Base-by-base conservation (phyloP, 2,113 vertebrate genomes). In the Cichladusa arquata region DNA sequence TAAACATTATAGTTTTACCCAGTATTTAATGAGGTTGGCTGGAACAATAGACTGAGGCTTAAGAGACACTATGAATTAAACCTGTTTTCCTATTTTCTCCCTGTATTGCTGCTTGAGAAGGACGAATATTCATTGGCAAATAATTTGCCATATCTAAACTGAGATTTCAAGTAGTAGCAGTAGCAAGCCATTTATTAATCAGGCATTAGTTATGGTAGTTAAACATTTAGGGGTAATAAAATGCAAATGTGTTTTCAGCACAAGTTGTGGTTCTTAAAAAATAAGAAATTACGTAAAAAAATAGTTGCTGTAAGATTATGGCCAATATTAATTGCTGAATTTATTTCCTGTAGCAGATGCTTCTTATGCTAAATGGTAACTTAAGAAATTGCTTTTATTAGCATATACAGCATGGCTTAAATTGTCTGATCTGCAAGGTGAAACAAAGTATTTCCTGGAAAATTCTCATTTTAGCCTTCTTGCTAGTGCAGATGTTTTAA, bases 271-370 rank as follows among this genome's bases (percentile, higher is more conserved):
- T 87, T 94, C 89, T 97, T 90, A 95, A 98, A 98, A 98, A 95
- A 72, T 76, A 96, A 79, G 86, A 96, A 96, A 87, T 95, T 96
- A 60, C 73, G 88, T 92, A 96, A 97, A 98, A 96, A 97, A 96
- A 97, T 64, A 69, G 92, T 97, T 97, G 97, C 77, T 85, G 92
- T 89, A 65, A 91, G 94, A 71, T 97, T 94, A 95, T 86, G 95
- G 97, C 94, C 97, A 98, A 97, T 98, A 98, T 98, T 98, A 98
- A 98, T 98, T 72, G 84, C 92, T 85, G 96, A 61, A 97, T 98
- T 98, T 98, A 98, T 97, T 96, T 97, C 92, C 66, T 84, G 62
- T 80, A 76, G 98, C 98, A 97, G 98, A 97, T 97, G 97, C 96
- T 97, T 92, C 94, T 98, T 97, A 97, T 56, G 66, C 97, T 88